These are phyloP conservation scores for Deilephila porcellus DNA, from an alignment of 2,888 invertebrate genomes.

Conservation along the genomic window DNA sequence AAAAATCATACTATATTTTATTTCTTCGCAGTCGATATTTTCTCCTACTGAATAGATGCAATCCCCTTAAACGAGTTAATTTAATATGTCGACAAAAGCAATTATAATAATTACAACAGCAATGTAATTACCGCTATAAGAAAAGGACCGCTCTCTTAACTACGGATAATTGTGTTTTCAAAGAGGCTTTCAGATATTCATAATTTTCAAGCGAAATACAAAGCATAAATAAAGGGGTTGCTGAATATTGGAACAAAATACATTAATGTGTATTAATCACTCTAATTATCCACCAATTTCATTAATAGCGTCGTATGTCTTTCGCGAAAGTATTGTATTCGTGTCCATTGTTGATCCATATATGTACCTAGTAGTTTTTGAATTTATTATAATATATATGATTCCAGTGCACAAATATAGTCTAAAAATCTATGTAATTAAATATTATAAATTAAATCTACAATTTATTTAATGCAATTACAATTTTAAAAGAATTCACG, in stretches of 20 bases:
- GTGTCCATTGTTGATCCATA: too few species aligned
- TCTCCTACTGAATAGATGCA: slow-evolving; percentile 29
- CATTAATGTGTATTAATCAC: slow-evolving; percentile 1
- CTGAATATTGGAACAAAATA: slow-evolving; percentile 14
- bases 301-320: not conserved
- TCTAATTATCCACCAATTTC: not conserved
- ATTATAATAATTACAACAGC: slow-evolving; percentile 80
- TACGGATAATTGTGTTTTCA: slow-evolving; percentile 76
- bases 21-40: not conserved
- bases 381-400: too few species aligned
- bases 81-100: slow-evolving; percentile 75
- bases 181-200: slow-evolving; percentile 68
- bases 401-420: too few species aligned
- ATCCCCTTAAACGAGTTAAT: slow-evolving; percentile 69
- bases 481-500: too few species aligned
- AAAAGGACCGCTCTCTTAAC: slow-evolving; percentile 68
- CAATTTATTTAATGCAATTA: too few species aligned
- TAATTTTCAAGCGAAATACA: slow-evolving; percentile 61
- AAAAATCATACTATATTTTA: not conserved
- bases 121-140: slow-evolving; percentile 74
- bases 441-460: too few species aligned
- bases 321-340: not conserved
- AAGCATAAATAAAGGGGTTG: slow-evolving; percentile 35
- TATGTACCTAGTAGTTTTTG: too few species aligned
- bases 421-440: too few species aligned